phyloP scores from a whole-genome alignment of 1,140 invertebrate species.

The Apis florea region DNA sequence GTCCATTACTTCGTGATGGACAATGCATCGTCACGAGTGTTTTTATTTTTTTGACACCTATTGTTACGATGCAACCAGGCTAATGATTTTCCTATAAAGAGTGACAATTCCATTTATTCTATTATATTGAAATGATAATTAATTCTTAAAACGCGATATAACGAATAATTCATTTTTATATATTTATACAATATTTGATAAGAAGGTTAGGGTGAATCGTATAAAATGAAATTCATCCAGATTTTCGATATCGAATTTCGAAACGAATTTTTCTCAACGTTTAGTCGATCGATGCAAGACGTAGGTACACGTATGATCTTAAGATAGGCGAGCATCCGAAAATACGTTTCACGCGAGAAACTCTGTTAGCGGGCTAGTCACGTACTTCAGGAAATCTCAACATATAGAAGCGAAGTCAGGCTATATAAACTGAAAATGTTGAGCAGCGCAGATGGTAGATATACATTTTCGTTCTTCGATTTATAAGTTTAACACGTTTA shows the following conservation, averaged over 20 bases:
- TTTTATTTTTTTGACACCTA: constrained; percentile 5
- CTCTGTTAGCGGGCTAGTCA: constrained; percentile 41
- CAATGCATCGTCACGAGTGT: not conserved
- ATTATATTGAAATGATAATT: not conserved
- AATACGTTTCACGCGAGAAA: constrained; percentile 37
- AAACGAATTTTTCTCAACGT: no score
- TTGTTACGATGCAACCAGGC: not conserved
- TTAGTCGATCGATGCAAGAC: not conserved
- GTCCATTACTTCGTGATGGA: constrained; percentile 25
- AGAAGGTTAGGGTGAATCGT: no score
- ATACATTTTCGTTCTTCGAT: constrained; percentile 41
- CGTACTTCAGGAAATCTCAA: constrained; percentile 62
- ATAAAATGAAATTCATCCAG: no score
- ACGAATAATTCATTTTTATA: no score
- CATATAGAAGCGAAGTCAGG: constrained; percentile 50
- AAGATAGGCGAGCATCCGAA: not conserved
- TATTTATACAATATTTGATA: no score
- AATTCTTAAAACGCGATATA: no score
- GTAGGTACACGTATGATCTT: not conserved
- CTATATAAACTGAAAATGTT: constrained; percentile 30
- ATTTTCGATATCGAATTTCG: no score
- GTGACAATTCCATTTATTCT: constrained; percentile 11
- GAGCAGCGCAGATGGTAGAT: constrained; percentile 45
- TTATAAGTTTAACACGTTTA: constrained; percentile 23
- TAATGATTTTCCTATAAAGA: constrained; percentile 52